A percentile compares a stretch with the other conserved stretches of the same genome.
These are phyloP conservation scores for Phymanthus crucifer DNA, from an alignment of 92 coral and sea anemone genomes.

Conservation along the genomic window DNA sequence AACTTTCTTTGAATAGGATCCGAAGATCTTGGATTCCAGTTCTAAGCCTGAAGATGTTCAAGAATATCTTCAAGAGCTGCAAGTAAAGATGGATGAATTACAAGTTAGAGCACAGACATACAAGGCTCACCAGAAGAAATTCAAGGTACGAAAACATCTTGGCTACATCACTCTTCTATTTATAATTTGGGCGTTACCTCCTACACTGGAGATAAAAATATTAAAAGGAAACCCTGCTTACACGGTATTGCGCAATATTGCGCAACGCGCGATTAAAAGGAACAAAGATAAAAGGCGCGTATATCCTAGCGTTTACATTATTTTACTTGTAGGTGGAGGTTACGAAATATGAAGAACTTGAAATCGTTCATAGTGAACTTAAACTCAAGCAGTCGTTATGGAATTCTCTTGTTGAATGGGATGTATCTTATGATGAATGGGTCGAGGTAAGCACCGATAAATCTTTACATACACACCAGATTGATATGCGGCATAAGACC, in stretches of 20 bases:
- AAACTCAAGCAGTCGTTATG: slow-evolving; percentile 87
- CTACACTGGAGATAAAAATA: too few relatives aligned
- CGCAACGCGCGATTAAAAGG: too few relatives aligned
- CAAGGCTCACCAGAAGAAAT: slow-evolving; percentile 90
- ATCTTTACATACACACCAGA: too few relatives aligned
- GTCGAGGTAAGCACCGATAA: slow-evolving; percentile 64
- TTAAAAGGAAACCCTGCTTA: too few relatives aligned
- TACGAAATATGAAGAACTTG: slow-evolving; percentile 98
- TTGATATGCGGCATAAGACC: too few relatives aligned
- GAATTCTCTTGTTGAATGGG: slow-evolving; percentile 96
- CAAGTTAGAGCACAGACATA: slow-evolving; percentile 79
- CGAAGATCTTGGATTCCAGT: slow-evolving; percentile 91
- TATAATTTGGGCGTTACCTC: neutral
- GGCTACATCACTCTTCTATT: too few relatives aligned
- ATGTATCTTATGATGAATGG: slow-evolving; percentile 78
- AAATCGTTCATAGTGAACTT: slow-evolving; percentile 88
- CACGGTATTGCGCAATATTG: too few relatives aligned
- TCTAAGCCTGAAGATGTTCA: slow-evolving; percentile 78
- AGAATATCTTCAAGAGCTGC: slow-evolving; percentile 66
- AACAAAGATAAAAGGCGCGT: too few relatives aligned
- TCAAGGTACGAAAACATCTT: slow-evolving; percentile 65
- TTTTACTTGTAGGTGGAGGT: slow-evolving; percentile 73
- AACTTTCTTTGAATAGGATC: slow-evolving; percentile 60
- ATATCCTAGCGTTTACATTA: too few relatives aligned
- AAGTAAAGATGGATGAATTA: slow-evolving; percentile 87